Conservation (phyloP, 1,140 invertebrate species). For the Trichonephila inaurata region DNA sequence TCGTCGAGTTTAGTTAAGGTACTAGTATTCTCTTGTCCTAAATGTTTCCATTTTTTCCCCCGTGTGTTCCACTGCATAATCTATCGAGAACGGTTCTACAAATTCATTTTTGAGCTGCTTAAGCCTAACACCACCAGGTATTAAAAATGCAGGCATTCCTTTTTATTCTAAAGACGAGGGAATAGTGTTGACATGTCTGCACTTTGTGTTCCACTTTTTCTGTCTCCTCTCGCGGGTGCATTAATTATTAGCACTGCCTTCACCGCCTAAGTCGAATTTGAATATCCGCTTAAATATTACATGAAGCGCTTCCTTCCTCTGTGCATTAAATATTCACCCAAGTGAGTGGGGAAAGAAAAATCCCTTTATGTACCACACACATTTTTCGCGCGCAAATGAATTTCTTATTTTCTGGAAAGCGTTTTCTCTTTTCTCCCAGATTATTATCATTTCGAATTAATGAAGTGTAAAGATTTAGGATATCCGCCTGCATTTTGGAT, state of each 20-base stretch:
- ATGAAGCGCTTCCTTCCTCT: background rate
- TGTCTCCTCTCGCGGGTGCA: background rate
- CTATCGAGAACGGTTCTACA: too few relatives aligned
- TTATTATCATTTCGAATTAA: conserved; percentile 32
- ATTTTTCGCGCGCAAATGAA: conserved; percentile 7
- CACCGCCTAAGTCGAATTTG: conserved; percentile 34
- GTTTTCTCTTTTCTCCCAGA: background rate
- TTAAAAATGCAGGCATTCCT: conserved; percentile 18
- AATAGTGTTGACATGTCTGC: conserved; percentile 18
- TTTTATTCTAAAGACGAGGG: background rate
- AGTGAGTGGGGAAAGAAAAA: background rate
- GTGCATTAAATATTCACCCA: conserved; percentile 29
- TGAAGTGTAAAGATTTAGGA: conserved; percentile 16
- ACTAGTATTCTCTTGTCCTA: too few relatives aligned
- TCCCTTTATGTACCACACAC: background rate
- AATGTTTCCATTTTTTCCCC: too few relatives aligned
- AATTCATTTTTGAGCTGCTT: background rate
- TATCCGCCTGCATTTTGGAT: background rate
- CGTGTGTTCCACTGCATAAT: too few relatives aligned
- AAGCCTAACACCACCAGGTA: conserved; percentile 3
- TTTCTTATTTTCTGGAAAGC: conserved; percentile 5
- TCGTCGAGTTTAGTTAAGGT: too few relatives aligned
- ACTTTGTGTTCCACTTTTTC: background rate
- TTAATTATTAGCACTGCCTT: conserved; percentile 7
- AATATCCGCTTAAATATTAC: conserved; percentile 31